Evolutionary conservation across 1,140 invertebrate species (phyloP).

Genomic region (Lasioglossum baleicum): DNA sequence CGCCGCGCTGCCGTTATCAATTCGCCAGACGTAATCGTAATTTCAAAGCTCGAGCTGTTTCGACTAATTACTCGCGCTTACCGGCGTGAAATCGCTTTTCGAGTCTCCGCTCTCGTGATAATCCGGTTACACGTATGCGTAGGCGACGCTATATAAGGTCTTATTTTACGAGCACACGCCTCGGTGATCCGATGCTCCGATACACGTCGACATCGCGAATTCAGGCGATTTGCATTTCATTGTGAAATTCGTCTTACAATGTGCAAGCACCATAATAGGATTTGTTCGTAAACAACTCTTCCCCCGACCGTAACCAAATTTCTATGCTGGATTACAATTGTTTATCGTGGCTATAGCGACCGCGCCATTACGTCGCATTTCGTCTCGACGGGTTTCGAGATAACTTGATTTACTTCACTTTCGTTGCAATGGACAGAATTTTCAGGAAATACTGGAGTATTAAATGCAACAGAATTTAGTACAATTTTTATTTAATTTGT

Average conservation of each 20-base stretch:
- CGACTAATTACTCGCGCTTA: constrained; percentile 35
- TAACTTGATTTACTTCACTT: background rate
- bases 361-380: background rate
- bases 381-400: background rate
- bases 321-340: background rate
- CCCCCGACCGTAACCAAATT: background rate
- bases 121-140: constrained; percentile 23
- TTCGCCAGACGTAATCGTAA: constrained; percentile 26
- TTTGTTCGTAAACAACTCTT: constrained; percentile 16
- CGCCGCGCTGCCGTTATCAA: background rate
- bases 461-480: no score
- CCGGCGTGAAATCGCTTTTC: constrained; percentile 25
- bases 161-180: constrained; percentile 25
- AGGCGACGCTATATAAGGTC: constrained; percentile 4
- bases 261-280: constrained; percentile 8
- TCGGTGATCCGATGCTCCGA: constrained; percentile 2
- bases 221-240: constrained; percentile 21
- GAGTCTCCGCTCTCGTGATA: constrained; percentile 7
- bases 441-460: no score
- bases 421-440: no score
- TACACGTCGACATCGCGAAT: background rate
- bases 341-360: background rate
- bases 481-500: no score
- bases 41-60: constrained; percentile 21
- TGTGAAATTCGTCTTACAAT: background rate